Evolutionary conservation across 2,888 invertebrate genomes (phyloP).

Genomic region (Pachycephus smyrnensis): DNA sequence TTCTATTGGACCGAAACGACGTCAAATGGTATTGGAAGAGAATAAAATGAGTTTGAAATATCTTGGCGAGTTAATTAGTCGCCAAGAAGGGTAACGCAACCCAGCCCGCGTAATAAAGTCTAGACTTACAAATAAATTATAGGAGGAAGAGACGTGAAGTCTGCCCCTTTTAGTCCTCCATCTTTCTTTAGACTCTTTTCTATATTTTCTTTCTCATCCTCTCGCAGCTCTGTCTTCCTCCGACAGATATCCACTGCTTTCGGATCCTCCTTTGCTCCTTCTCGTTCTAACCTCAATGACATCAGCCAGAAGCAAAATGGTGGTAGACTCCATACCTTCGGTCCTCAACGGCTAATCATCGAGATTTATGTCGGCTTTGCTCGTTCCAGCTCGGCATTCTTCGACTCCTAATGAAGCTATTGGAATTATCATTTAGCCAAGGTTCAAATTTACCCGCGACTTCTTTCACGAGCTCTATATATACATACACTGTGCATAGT

Average conservation of each 20-base stretch:
- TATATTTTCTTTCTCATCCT: too few relatives aligned
- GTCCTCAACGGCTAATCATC: slow-evolving; percentile 21
- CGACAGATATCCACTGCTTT: neutral
- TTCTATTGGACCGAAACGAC: too few relatives aligned
- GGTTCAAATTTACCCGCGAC: too few relatives aligned
- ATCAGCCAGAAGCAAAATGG: slow-evolving; percentile 9
- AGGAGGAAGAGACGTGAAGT: neutral
- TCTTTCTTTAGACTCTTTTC: neutral
- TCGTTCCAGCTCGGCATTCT: slow-evolving; percentile 12
- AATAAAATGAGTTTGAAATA: neutral
- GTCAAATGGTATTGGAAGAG: too few relatives aligned
- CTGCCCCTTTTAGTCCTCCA: neutral
- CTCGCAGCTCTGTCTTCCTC: neutral
- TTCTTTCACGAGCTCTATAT: too few relatives aligned
- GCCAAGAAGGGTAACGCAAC: slow-evolving; percentile 18
- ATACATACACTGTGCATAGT: too few relatives aligned
- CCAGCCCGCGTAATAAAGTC: slow-evolving; percentile 19
- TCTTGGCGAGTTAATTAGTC: slow-evolving; percentile 6
- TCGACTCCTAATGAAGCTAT: slow-evolving; percentile 28
- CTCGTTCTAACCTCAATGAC: too few relatives aligned
- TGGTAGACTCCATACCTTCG: slow-evolving; percentile 10
- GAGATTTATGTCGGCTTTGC: slow-evolving; percentile 22
- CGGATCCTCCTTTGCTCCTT: neutral
- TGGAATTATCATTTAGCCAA: slow-evolving; percentile 25
- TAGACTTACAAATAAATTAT: slow-evolving; percentile 3